phyloP scores from a whole-genome alignment of 2,888 invertebrate genomes.

The Lymantria monacha region DNA sequence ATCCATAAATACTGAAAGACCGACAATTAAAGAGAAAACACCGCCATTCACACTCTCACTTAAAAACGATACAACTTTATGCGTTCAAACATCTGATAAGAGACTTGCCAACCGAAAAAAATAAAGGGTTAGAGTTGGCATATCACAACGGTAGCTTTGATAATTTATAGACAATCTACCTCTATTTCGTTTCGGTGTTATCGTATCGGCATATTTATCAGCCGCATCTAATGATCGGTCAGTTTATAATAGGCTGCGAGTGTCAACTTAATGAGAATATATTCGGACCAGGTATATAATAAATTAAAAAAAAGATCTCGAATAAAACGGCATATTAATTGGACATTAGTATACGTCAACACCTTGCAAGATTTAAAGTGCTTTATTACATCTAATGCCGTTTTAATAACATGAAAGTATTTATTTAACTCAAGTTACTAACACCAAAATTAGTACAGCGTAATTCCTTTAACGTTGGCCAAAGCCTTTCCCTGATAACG shows the following conservation, averaged over 20 bases:
- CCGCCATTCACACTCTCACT: constrained; percentile 41
- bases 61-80: constrained; percentile 53
- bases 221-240: constrained; percentile 68
- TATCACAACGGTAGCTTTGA: constrained; percentile 50
- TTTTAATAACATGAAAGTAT: too few species aligned
- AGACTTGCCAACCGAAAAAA: constrained; percentile 38
- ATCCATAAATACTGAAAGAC: constrained; percentile 57
- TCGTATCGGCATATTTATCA: constrained; percentile 59
- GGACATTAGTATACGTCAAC: constrained; percentile 73
- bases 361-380: constrained; percentile 38
- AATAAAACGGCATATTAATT: constrained; percentile 78
- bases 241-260: constrained; percentile 70
- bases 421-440: too few species aligned
- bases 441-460: too few species aligned
- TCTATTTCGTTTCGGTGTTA: constrained; percentile 62
- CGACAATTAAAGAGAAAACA: constrained; percentile 54
- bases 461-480: too few species aligned
- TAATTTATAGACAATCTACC: constrained; percentile 61
- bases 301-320: constrained; percentile 68
- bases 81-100: constrained; percentile 59
- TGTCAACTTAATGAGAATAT: constrained; percentile 80
- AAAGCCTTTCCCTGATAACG: constrained; percentile 39
- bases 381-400: background rate
- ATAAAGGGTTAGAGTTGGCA: constrained; percentile 33
- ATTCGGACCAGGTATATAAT: constrained; percentile 65